These are phyloP conservation scores for Pinctada fucata DNA, from an alignment of 2,888 invertebrate species.

Conservation along the genomic window DNA sequence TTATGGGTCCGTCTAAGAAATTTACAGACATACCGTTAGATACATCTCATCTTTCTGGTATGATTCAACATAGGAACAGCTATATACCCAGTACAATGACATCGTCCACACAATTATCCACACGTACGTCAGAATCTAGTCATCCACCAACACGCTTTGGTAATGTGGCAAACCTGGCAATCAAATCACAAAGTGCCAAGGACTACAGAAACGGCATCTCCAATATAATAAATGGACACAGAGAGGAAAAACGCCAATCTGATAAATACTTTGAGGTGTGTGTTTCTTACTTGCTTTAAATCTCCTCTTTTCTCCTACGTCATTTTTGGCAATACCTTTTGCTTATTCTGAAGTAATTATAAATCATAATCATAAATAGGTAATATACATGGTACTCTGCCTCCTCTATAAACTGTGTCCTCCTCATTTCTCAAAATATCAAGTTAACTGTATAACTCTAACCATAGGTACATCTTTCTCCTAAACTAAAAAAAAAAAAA, in stretches of 20 bases:
- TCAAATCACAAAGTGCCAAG: constrained; percentile 32
- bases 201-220: constrained; percentile 40
- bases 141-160: background rate
- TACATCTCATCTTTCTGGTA: background rate
- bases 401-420: too few relatives aligned
- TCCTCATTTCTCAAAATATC: too few relatives aligned
- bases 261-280: constrained; percentile 43
- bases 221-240: constrained; percentile 51
- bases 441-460: too few relatives aligned
- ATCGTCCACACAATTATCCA: constrained; percentile 11
- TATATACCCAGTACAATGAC: constrained; percentile 14
- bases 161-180: background rate
- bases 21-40: background rate
- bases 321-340: background rate
- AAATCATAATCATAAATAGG: too few relatives aligned
- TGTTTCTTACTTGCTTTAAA: background rate
- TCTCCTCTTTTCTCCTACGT: background rate
- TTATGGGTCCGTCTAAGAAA: background rate
- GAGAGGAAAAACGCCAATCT: constrained; percentile 37
- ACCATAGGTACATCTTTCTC: too few relatives aligned
- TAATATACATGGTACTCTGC: too few relatives aligned
- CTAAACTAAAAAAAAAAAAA: too few relatives aligned
- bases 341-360: too few relatives aligned
- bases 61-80: constrained; percentile 14
- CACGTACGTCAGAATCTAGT: background rate